Evolutionary conservation across 2,888 invertebrate species (phyloP), one percentile per base, ranked within the genome.

Genomic region (Agonopterix heracliana): DNA sequence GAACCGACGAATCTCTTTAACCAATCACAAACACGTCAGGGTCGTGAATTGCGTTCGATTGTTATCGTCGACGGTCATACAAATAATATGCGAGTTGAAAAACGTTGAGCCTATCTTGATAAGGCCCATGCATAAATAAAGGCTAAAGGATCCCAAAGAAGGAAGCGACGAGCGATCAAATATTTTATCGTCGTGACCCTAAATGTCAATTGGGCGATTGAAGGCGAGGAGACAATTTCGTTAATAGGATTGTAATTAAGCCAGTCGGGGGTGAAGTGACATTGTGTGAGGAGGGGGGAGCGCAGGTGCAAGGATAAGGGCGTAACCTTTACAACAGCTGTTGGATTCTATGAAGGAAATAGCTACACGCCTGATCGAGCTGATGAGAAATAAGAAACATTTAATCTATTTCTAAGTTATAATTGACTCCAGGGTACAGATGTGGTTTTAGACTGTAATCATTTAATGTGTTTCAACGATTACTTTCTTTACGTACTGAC

Each of bases 271-370:
- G 66, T 61, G 62, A 65, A 60, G 65, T 71, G 69, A 69, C 67
- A 69, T 60, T 60, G 60, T 55, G 44, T 26, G 35, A 36, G 35
- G 36, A 54, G 61, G 56, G 58, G 54, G 66, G 58, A 55, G 54
- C 60, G 83, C 87, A 87, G 87, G 87, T 88, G 87, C 78, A 68
- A 71, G 72, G 72, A 74, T 73, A 69, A 72, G 75, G 82, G 82
- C 75, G 82, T 84, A 78, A 81, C 81, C 81, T 83, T 83, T 78
- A 64, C 59, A 77, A 80, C 87, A 88, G 85, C 87, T 86, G 87
- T 76, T 80, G 68, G 55, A 65, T 66, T 58, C 71, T 66, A 70
- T 65, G 66, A 63, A 77, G 78, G 78, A 79, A 84, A 79, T 74
- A 64, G 63, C 71, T 71, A 62, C 62, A 66, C 72, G 66, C 63